These are phyloP conservation scores for Ferrisia virgata DNA, from an alignment of 2,888 invertebrate genomes.

Conservation along the genomic window DNA sequence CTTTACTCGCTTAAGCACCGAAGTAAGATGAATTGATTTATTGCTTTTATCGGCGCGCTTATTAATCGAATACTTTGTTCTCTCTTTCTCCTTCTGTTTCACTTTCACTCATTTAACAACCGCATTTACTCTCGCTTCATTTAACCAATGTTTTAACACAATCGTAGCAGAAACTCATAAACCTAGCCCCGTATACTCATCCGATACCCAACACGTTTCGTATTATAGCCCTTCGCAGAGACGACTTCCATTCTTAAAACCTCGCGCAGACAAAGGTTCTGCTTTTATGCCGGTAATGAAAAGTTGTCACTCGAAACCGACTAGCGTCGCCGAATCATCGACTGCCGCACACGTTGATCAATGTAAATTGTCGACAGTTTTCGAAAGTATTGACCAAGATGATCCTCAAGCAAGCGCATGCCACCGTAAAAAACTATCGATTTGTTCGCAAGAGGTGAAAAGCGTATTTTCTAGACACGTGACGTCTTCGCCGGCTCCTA, in stretches of 20 bases:
- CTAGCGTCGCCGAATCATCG: too few relatives aligned
- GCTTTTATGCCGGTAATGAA: slow-evolving; percentile 47
- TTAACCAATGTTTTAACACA: neutral
- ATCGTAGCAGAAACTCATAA: neutral
- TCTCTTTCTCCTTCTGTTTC: neutral
- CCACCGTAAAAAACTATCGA: slow-evolving; percentile 50
- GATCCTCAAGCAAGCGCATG: neutral
- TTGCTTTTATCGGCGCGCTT: neutral
- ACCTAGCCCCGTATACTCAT: neutral
- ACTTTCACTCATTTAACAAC: neutral
- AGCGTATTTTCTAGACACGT: slow-evolving; percentile 24
- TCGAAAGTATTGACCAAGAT: neutral
- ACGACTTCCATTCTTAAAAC: slow-evolving; percentile 47
- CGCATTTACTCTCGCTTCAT: neutral
- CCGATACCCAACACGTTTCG: neutral
- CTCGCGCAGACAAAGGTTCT: slow-evolving; percentile 45
- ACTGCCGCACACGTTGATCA: neutral
- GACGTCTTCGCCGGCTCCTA: slow-evolving; percentile 39
- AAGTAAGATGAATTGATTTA: neutral
- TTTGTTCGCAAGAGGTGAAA: slow-evolving; percentile 51
- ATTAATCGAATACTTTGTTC: neutral
- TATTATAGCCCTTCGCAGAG: slow-evolving; percentile 37
- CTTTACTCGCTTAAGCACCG: neutral
- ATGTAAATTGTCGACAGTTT: neutral
- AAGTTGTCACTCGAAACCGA: neutral